These are phyloP conservation scores for Onthophagus taurus DNA, from an alignment of 1,140 invertebrate species.

Conservation along the genomic window DNA sequence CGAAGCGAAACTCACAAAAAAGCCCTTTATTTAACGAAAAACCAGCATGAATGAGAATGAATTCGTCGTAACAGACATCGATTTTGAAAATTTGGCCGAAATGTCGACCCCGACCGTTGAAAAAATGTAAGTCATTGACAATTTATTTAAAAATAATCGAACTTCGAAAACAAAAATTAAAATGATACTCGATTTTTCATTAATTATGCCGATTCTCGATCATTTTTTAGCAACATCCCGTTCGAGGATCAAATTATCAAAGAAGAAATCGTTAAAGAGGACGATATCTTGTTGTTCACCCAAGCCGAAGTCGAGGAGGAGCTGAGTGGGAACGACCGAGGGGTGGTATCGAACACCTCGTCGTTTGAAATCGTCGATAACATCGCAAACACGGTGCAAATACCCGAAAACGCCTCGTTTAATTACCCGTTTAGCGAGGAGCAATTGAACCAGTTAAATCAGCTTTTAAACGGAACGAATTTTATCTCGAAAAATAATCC, in stretches of 20 bases:
- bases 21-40: too few species aligned
- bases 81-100: conserved; percentile 9
- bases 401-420: conserved; percentile 11
- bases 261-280: conserved; percentile 17
- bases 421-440: conserved; percentile 10
- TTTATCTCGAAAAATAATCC: conserved; percentile 2
- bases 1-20: too few species aligned
- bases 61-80: conserved; percentile 9
- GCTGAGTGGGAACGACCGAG: background rate
- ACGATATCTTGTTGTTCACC: conserved; percentile 17
- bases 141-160: background rate
- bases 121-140: conserved; percentile 6
- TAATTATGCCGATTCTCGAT: background rate
- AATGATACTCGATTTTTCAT: conserved; percentile 1
- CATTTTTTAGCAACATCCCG: conserved; percentile 7
- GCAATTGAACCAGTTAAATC: conserved; percentile 14
- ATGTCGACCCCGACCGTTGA: background rate
- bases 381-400: background rate
- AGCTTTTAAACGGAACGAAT: conserved; percentile 7
- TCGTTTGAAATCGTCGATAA: conserved; percentile 16
- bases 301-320: conserved; percentile 15
- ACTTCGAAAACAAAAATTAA: background rate
- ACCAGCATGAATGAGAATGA: conserved; percentile 11
- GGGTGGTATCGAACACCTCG: background rate
- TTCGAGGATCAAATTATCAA: conserved; percentile 14